Conservation (phyloP, 1,140 invertebrate species). For the Globodera ellingtonae region DNA sequence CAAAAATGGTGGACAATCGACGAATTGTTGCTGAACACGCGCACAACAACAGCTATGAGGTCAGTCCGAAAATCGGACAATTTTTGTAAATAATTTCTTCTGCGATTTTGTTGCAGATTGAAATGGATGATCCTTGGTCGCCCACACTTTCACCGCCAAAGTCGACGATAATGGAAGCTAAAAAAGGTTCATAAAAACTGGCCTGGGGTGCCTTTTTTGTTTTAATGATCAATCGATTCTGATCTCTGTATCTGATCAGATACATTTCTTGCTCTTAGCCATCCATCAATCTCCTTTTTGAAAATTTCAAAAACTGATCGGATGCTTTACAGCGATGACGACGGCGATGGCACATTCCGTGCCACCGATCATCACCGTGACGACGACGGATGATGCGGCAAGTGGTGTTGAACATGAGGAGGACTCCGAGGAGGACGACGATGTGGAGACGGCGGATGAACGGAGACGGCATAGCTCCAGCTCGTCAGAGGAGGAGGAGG, state of each 20-base stretch:
- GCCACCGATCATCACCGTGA: slow-evolving; percentile 42
- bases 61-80: background rate
- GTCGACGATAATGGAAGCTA: slow-evolving; percentile 1
- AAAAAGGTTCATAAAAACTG: too few relatives aligned
- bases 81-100: background rate
- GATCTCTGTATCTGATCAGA: too few relatives aligned
- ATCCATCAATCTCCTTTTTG: too few relatives aligned
- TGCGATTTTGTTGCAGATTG: slow-evolving; percentile 31
- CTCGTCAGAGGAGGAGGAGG: slow-evolving; percentile 26
- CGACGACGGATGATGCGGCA: slow-evolving; percentile 7
- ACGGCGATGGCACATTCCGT: background rate
- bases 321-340: background rate
- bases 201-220: too few relatives aligned
- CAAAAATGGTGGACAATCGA: background rate
- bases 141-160: slow-evolving; percentile 32
- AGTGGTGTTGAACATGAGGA: slow-evolving; percentile 26
- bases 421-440: slow-evolving; percentile 44
- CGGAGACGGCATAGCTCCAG: slow-evolving; percentile 23
- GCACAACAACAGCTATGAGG: slow-evolving; percentile 14
- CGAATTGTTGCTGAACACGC: background rate
- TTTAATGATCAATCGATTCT: too few relatives aligned
- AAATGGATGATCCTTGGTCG: slow-evolving; percentile 58
- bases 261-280: too few relatives aligned
- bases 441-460: slow-evolving; percentile 50
- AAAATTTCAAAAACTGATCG: background rate